Evolutionary conservation across 1,140 invertebrate species (phyloP).

Genomic region (Alviniconcha marisindica): DNA sequence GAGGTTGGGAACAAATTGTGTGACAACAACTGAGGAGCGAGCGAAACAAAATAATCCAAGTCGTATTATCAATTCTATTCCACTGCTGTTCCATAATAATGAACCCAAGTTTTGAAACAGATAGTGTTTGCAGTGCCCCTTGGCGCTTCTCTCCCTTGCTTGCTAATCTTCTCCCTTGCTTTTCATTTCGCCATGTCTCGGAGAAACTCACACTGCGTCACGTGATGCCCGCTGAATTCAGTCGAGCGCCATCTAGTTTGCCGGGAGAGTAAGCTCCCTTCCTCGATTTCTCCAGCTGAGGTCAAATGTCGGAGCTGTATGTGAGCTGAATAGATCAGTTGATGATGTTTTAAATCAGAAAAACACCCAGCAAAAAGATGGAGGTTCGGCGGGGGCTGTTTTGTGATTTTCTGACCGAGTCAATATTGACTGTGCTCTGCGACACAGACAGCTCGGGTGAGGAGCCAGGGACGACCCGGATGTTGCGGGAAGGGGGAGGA

Average conservation of each 20-base stretch:
- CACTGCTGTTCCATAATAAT: constrained; percentile 5
- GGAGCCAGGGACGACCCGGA: no score
- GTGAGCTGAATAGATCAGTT: constrained; percentile 22
- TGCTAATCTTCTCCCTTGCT: neutral
- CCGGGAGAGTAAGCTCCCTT: neutral
- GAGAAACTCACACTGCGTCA: constrained; percentile 24
- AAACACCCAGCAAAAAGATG: neutral
- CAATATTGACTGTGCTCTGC: neutral
- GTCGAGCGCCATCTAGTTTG: neutral
- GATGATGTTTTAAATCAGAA: neutral
- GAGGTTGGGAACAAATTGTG: neutral
- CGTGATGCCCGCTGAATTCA: neutral
- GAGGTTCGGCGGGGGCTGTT: neutral
- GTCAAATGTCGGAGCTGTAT: neutral
- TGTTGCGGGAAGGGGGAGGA: no score
- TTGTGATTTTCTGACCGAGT: neutral
- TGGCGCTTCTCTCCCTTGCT: neutral
- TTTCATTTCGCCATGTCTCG: constrained; percentile 26
- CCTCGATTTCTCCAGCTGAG: neutral
- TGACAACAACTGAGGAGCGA: neutral
- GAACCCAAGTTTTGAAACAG: neutral
- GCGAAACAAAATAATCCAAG: neutral
- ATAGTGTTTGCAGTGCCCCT: constrained; percentile 1
- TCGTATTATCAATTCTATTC: neutral
- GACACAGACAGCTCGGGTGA: neutral